Evolutionary conservation across 2,888 invertebrate species (phyloP), one percentile per base, ranked within the genome.

Genomic region (Congeria kusceri): DNA sequence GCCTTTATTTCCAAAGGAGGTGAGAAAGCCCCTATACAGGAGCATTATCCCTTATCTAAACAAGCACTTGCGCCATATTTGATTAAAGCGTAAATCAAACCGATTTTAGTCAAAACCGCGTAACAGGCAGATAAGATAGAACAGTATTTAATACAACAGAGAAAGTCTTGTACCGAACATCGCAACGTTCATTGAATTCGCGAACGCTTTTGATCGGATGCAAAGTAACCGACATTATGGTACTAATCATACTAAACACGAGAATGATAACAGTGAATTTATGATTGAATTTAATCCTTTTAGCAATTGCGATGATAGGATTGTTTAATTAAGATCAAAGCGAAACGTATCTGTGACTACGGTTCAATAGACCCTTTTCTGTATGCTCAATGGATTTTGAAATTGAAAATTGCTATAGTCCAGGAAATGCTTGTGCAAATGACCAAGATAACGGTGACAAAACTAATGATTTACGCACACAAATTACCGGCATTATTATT

Each of bases 81-180:
- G 74, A 74, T 74, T 74, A 73, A 71, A 71, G 56, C 69, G 69
- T 76, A 76, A 76, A 76, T 75, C 75, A 69, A 47, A 64, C 20
- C 59, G 64, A 69, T 58, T 69, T 67, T 39, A 39, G 58, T 61
- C 64, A 62, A 47, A 27, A 49, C 20, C 49, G 11, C 69, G 57
- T 65, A 69, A 64, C 58, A n/a, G 20, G 20, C 32, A 57, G 49
- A 61, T 47, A 69, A 64, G 69, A 76, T 76, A 58, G 39, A 49
- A 18, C 28, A 63, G 47, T 56, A 46, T 39, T 69, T 46, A 58
- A 46, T 64, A 49, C 62, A 64, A 56, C 15, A 25, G 72, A 29
- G 23, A n/a, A 44, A 27, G 57, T 57, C 29, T 66, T 66, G n/a
- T 56, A 39, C 27, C 23, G 39, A 64, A 46, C 71, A 29, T 25